Percentiles rank a stretch among this genome's conserved stretches.
Evolutionary conservation across 2,797 vertebrate genomes (phyloP).

Genomic region (Dallia pectoralis): DNA sequence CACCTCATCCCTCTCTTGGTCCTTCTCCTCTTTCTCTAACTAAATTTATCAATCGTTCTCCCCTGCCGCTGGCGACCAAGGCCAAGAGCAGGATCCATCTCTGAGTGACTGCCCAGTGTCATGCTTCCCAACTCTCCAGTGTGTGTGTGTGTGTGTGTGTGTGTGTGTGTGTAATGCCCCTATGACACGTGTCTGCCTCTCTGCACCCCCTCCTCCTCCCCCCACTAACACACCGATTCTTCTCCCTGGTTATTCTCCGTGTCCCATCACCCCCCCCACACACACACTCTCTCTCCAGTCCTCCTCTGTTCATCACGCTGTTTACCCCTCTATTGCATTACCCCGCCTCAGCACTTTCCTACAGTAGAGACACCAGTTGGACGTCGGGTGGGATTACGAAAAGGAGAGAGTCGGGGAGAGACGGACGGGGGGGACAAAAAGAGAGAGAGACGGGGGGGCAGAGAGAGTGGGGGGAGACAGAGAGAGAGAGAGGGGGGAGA

Average conservation of each 20-base stretch:
- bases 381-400: too few relatives aligned
- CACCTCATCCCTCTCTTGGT: background rate
- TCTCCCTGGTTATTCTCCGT: background rate
- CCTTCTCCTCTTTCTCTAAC: background rate
- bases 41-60: background rate
- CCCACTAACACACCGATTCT: background rate
- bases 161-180: too few relatives aligned
- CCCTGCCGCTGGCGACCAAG: background rate
- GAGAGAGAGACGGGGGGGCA: too few relatives aligned
- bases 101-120: too few relatives aligned
- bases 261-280: background rate
- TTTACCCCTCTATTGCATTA: background rate
- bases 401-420: too few relatives aligned
- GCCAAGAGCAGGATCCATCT: background rate
- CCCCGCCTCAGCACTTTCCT: background rate
- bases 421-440: too few relatives aligned
- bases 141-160: conserved; percentile 8
- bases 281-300: background rate
- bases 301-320: background rate
- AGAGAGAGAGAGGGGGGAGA: too few relatives aligned
- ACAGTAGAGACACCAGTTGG: background rate
- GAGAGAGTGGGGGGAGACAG: background rate
- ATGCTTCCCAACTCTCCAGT: too few relatives aligned
- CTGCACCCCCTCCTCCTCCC: background rate
- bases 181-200: background rate